Percentiles rank a stretch among this genome's conserved stretches.
Evolutionary conservation across 1,140 invertebrate species (phyloP).

Genomic region (Danaus plexippus): DNA sequence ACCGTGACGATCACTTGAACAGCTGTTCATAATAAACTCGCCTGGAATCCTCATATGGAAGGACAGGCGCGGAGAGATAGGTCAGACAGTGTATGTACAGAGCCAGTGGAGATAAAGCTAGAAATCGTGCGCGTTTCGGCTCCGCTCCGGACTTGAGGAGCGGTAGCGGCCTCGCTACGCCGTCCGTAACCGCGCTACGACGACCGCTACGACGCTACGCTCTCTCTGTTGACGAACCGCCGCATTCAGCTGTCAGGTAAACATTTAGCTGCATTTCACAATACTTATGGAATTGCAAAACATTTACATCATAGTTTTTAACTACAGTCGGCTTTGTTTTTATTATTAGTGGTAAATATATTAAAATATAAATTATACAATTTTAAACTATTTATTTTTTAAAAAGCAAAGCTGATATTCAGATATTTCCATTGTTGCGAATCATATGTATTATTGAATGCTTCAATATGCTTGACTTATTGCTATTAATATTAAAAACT

Average conservation of each 20-base stretch:
- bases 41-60: constrained; percentile 8
- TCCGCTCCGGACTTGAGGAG: constrained; percentile 67
- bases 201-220: constrained; percentile 77
- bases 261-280: not conserved
- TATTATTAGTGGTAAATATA: too few relatives aligned
- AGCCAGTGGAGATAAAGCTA: constrained; percentile 37
- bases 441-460: too few relatives aligned
- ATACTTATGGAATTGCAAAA: too few relatives aligned
- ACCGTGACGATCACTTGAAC: too few relatives aligned
- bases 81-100: constrained; percentile 46
- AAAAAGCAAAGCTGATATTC: too few relatives aligned
- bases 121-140: constrained; percentile 47
- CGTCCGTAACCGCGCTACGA: constrained; percentile 67
- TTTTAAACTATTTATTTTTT: too few relatives aligned
- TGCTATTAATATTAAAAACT: too few relatives aligned
- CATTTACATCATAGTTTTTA: too few relatives aligned
- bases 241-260: constrained; percentile 61
- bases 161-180: constrained; percentile 68
- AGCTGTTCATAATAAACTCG: constrained; percentile 1
- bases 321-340: too few relatives aligned
- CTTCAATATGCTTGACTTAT: too few relatives aligned
- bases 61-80: constrained; percentile 20
- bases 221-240: constrained; percentile 78
- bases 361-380: too few relatives aligned
- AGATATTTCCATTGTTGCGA: too few relatives aligned